Percentiles rank a stretch among this genome's conserved stretches.
These are phyloP conservation scores for Gopherus evgoodei DNA, from an alignment of 2,113 vertebrate genomes.

Conservation along the genomic window DNA sequence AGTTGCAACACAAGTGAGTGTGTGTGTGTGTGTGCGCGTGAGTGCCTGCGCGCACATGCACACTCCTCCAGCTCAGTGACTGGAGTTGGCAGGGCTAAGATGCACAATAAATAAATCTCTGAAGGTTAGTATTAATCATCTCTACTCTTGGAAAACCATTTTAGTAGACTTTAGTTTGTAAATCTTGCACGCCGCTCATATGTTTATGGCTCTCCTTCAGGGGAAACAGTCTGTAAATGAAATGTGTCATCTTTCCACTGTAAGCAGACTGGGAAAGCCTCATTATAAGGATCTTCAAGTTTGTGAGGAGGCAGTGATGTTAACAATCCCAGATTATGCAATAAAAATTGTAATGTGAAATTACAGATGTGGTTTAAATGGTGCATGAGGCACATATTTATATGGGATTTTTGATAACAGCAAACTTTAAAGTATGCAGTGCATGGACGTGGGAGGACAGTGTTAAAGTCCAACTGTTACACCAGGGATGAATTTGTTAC, in stretches of 20 bases:
- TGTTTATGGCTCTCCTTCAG: not conserved
- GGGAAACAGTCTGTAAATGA: constrained; percentile 37
- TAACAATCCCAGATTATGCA: not conserved
- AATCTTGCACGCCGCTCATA: constrained; percentile 47
- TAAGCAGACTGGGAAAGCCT: constrained; percentile 17
- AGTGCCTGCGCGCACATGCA: not conserved
- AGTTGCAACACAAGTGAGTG: not conserved
- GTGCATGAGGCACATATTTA: not conserved
- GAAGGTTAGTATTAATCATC: constrained; percentile 60
- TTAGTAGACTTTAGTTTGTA: constrained; percentile 29
- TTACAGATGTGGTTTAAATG: not conserved
- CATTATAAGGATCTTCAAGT: not conserved
- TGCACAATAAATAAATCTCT: constrained; percentile 33
- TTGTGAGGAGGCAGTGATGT: constrained; percentile 22
- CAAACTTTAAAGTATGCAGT: not conserved
- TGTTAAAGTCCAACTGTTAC: not conserved
- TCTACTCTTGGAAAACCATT: constrained; percentile 48
- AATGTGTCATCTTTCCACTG: not conserved
- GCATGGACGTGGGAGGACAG: not conserved
- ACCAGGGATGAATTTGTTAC: not conserved
- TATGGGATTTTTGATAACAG: constrained; percentile 18
- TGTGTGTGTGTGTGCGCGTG: not conserved
- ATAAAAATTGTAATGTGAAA: not conserved
- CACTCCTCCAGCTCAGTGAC: constrained; percentile 45
- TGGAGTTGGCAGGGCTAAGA: constrained; percentile 42